phyloP scores from a whole-genome alignment of 30 jellyfish, hydroid and myxozoan genomes.

The Catostylus mosaicus region DNA sequence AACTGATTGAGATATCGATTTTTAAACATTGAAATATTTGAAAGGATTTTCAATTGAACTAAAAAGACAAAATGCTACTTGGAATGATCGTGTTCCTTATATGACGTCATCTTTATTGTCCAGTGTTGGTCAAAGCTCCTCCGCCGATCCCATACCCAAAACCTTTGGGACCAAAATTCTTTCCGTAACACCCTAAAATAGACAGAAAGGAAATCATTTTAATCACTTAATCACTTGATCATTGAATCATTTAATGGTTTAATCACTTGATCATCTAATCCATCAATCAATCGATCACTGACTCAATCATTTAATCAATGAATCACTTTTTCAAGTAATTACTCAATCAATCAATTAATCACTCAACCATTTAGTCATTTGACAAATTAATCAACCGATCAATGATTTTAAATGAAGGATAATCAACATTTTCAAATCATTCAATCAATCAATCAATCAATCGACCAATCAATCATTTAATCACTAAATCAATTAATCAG shows the following conservation, averaged over 20 bases:
- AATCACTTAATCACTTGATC: neutral
- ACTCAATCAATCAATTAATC: neutral
- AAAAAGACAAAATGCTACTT: no score
- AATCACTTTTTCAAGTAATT: neutral
- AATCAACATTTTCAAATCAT: no score
- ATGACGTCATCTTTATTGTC: slow-evolving; percentile 46
- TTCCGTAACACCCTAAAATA: slow-evolving; percentile 80
- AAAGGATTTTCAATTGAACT: no score
- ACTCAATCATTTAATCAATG: neutral
- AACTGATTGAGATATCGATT: no score
- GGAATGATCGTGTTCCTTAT: no score
- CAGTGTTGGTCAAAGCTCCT: slow-evolving; percentile 83
- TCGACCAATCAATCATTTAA: no score
- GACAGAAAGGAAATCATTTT: neutral
- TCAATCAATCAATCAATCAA: no score
- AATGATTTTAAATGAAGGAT: no score
- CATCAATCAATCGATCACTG: neutral
- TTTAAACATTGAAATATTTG: no score
- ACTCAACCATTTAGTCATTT: neutral
- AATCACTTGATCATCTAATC: neutral
- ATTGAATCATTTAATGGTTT: neutral
- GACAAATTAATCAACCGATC: neutral
- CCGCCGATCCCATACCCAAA: slow-evolving; percentile 94
- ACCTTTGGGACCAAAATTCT: slow-evolving; percentile 89
- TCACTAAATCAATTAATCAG: no score